These are phyloP conservation scores for Mantis religiosa DNA, from an alignment of 2,888 invertebrate species.

Conservation along the genomic window DNA sequence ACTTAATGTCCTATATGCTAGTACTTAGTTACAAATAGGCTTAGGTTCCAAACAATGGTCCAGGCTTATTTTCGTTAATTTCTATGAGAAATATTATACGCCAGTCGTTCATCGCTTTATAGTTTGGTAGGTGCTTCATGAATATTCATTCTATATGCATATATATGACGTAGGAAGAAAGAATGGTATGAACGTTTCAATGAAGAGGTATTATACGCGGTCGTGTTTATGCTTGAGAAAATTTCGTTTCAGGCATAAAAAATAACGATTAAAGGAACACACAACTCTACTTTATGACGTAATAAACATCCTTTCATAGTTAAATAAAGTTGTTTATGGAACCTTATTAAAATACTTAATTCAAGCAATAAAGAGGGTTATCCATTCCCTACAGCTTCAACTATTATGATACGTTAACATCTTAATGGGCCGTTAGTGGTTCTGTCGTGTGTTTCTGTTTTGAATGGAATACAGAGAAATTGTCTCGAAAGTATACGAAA, in stretches of 20 bases:
- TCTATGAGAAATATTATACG: no score
- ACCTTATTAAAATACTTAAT: not conserved
- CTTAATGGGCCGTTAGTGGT: no score
- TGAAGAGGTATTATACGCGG: not conserved
- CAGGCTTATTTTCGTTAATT: not conserved
- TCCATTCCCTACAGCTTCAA: not conserved
- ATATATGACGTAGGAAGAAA: not conserved
- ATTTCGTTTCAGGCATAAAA: not conserved
- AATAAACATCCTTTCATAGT: not conserved
- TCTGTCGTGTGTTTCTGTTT: no score
- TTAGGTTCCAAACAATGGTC: not conserved
- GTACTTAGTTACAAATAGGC: no score
- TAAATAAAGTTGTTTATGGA: not conserved
- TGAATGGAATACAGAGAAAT: no score
- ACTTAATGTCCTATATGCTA: no score
- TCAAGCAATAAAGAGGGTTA: not conserved
- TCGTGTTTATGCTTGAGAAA: not conserved
- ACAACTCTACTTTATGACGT: not conserved
- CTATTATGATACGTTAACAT: not conserved
- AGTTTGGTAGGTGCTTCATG: not conserved
- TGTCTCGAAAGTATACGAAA: no score
- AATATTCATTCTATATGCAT: not conserved
- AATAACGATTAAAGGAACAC: not conserved
- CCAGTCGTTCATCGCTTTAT: no score
- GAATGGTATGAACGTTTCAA: not conserved